Conservation (phyloP, 2,113 vertebrate genomes). For the Nerophis ophidion region DNA sequence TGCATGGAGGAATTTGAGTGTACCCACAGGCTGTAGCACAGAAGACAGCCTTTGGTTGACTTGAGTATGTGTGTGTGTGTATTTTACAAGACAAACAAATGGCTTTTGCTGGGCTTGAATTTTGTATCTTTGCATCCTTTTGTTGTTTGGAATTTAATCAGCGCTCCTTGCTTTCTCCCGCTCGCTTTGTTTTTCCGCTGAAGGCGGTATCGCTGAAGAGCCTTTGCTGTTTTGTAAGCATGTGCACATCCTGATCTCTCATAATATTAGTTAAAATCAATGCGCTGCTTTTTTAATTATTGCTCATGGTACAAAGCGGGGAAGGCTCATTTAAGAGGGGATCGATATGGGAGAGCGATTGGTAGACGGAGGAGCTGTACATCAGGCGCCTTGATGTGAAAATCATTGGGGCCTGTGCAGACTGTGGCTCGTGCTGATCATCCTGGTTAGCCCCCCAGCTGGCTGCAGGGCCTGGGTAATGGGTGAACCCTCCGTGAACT, state of each 20-base stretch:
- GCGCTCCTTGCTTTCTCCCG: conserved; percentile 34
- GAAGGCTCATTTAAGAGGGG: conserved; percentile 97
- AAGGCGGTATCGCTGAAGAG: conserved; percentile 69
- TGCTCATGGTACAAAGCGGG: conserved; percentile 99
- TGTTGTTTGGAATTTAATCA: conserved; percentile 52
- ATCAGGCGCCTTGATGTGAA: conserved; percentile 99
- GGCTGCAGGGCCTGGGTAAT: conserved; percentile 92
- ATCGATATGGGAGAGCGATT: conserved; percentile 98
- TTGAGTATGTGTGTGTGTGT: conserved; percentile 53
- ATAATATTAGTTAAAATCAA: conserved; percentile 99
- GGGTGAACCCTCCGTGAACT: conserved; percentile 89
- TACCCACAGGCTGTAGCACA: conserved; percentile 57
- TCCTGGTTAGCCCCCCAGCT: conserved; percentile 97
- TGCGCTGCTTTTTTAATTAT: conserved; percentile 99
- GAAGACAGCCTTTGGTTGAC: conserved; percentile 52
- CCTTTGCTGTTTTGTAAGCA: conserved; percentile 89
- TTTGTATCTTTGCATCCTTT: conserved; percentile 76
- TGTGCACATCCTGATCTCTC: conserved; percentile 98
- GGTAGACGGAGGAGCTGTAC: conserved; percentile 92
- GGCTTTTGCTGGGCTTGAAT: conserved; percentile 74
- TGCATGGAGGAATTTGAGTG: conserved; percentile 32
- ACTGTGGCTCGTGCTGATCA: conserved; percentile 86
- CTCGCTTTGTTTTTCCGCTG: conserved; percentile 59
- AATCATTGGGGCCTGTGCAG: conserved; percentile 98
- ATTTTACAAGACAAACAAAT: conserved; percentile 75